Evolutionary conservation across 2,888 invertebrate genomes (phyloP), one percentile per base, ranked within the genome.

Genomic region (Pandemis cinnamomeana): DNA sequence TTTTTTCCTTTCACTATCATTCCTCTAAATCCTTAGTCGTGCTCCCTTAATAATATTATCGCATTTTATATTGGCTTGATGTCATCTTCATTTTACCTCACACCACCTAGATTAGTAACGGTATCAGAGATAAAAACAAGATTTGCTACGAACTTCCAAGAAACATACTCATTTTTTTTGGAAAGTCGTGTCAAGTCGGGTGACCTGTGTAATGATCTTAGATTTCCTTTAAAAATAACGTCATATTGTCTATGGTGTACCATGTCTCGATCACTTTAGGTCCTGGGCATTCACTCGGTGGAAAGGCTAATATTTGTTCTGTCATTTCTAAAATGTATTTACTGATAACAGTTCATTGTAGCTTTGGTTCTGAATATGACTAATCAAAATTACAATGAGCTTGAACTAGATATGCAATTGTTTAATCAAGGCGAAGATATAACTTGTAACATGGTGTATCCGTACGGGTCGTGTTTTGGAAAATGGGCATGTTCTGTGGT

Each of bases 211-310:
- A 84, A 79, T 83, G 81, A 82, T 86, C 44, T 64, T 75, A 71
- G 51, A 70, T 64, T 41, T 69, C 64, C 75, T 75, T 76, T 78
- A 78, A 83, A 84, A 81, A 84, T 87, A 88, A 86, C 85, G 84
- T 91, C 89, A 90, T 91, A 15, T 74, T 87, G 84, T 89, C 74
- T 88, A 89, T 88, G 91, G 92, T 92, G 88, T 89, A 87, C 87
- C 90, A 90, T 90, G 87, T 91, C 84, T 88, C 86, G 85, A 90
- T 86, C 75, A 72, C 76, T 81, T 83, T 88, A 90, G 92, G 90
- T 92, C 85, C 87, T 89, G 93, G 87, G 92, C 91, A 91, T 92
- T 90, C 91, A 92, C 91, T 88, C 89, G 93, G 93, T 93, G 91
- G 88, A 85, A 89, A 89, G 93, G 93, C 89, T 92, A 91, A 91